Conservation (phyloP, 2,888 invertebrate genomes). For the Drosophila kambysellisi region DNA sequence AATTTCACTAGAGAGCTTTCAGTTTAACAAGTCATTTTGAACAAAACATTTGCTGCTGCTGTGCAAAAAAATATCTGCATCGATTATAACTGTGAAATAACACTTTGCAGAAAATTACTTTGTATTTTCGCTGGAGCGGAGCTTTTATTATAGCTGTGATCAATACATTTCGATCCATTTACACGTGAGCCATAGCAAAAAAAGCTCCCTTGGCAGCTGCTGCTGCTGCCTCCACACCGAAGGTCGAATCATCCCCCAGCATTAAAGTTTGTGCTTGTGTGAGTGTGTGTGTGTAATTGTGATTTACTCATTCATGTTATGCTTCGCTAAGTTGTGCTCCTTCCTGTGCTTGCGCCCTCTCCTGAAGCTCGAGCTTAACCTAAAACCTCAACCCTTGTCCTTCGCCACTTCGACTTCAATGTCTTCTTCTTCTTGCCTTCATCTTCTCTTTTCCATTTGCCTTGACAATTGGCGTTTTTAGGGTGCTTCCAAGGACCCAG, state of each 20-base stretch:
- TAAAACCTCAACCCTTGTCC: slow-evolving; percentile 73
- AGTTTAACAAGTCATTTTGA: neutral
- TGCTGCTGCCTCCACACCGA: slow-evolving; percentile 15
- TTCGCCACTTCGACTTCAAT: slow-evolving; percentile 48
- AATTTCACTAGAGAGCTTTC: slow-evolving; percentile 2
- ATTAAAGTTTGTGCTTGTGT: neutral
- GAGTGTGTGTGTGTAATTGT: slow-evolving; percentile 32
- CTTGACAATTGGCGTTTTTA: slow-evolving; percentile 51
- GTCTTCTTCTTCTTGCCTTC: slow-evolving; percentile 25
- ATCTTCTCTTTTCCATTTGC: slow-evolving; percentile 15
- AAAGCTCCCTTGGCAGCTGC: slow-evolving; percentile 27
- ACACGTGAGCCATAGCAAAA: slow-evolving; percentile 20
- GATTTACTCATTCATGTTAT: slow-evolving; percentile 52
- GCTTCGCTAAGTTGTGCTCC: slow-evolving; percentile 38
- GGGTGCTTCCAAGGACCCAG: slow-evolving; percentile 79
- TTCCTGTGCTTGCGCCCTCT: slow-evolving; percentile 17
- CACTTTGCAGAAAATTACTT: neutral
- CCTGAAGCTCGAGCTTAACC: slow-evolving; percentile 42
- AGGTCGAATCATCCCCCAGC: slow-evolving; percentile 56
- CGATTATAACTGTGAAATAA: neutral
- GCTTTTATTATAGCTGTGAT: slow-evolving; percentile 14
- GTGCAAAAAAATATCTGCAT: neutral
- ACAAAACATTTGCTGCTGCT: neutral
- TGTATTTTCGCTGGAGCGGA: slow-evolving; percentile 1
- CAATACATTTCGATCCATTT: slow-evolving; percentile 34